Conservation (phyloP, 1,140 invertebrate genomes). For the Trachymyrmex septentrionalis region DNA sequence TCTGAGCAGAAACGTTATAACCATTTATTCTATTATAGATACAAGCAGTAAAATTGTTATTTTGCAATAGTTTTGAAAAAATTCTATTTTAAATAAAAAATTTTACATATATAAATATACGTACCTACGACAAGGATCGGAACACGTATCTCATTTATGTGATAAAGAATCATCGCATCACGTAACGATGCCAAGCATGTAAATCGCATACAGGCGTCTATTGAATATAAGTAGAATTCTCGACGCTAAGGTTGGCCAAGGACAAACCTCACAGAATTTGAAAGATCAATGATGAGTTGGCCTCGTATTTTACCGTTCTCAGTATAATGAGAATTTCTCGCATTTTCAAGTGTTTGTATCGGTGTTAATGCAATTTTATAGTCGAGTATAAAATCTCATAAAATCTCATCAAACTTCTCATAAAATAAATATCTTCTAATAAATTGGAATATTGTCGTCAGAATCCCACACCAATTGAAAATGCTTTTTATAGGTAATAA, state of each 20-base stretch:
- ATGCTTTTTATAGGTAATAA: neutral
- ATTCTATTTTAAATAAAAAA: neutral
- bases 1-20: neutral
- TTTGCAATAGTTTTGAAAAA: neutral
- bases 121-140: neutral
- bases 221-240: constrained; percentile 75
- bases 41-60: neutral
- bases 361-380: constrained; percentile 31
- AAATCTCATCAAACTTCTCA: neutral
- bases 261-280: constrained; percentile 67
- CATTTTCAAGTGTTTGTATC: constrained; percentile 72
- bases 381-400: neutral
- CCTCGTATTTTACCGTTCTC: neutral
- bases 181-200: constrained; percentile 45
- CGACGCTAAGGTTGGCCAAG: constrained; percentile 60
- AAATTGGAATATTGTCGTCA: neutral
- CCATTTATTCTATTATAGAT: neutral
- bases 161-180: constrained; percentile 50
- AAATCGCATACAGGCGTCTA: constrained; percentile 60
- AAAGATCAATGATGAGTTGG: constrained; percentile 76
- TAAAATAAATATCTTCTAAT: too few species aligned
- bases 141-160: neutral
- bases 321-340: constrained; percentile 79
- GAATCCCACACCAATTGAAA: neutral
- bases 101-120: neutral